Evolutionary conservation across 2,113 vertebrate species (phyloP).

Genomic region (Labeo catla): DNA sequence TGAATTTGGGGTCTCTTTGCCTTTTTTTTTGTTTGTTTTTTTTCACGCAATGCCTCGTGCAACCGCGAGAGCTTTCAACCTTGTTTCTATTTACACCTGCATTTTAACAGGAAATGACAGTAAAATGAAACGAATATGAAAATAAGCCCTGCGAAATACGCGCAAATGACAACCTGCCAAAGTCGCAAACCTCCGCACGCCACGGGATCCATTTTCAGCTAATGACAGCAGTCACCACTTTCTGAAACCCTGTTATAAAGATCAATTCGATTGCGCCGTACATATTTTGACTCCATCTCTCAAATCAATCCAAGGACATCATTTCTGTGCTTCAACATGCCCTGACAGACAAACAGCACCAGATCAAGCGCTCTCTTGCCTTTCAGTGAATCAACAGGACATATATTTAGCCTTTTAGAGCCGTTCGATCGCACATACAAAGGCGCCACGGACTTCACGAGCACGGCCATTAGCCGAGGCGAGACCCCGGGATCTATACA

Average conservation of each 20-base stretch:
- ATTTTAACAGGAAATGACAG: slow-evolving; percentile 47
- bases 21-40: background rate
- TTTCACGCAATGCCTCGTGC: background rate
- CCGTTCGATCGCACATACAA: slow-evolving; percentile 52
- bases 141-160: slow-evolving; percentile 43
- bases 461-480: slow-evolving; percentile 57
- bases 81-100: slow-evolving; percentile 39
- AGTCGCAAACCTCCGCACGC: slow-evolving; percentile 29
- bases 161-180: slow-evolving; percentile 54
- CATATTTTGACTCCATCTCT: slow-evolving; percentile 28
- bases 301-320: slow-evolving; percentile 38
- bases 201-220: slow-evolving; percentile 30
- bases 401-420: slow-evolving; percentile 55
- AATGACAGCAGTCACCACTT: slow-evolving; percentile 34
- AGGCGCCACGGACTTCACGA: slow-evolving; percentile 50
- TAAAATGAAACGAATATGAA: slow-evolving; percentile 42
- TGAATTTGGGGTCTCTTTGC: background rate
- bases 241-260: slow-evolving; percentile 12
- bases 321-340: background rate
- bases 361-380: slow-evolving; percentile 2
- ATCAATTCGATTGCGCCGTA: background rate
- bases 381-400: slow-evolving; percentile 25
- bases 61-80: background rate
- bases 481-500: slow-evolving; percentile 62
- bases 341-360: background rate